Evolutionary conservation across 2,797 vertebrate genomes (phyloP).

Genomic region (Cottoperca gobio): DNA sequence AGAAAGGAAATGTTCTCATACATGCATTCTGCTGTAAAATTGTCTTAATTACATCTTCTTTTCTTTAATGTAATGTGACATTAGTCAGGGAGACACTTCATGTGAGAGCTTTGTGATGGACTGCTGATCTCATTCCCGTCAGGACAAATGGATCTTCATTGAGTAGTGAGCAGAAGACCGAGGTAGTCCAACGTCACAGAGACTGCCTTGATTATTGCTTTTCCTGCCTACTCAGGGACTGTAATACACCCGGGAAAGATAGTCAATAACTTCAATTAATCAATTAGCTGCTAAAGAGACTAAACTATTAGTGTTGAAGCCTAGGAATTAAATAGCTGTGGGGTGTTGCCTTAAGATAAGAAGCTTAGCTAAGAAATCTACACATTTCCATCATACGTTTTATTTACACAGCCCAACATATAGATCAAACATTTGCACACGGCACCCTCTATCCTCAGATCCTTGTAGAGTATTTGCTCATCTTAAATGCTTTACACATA

Average conservation of each 20-base stretch:
- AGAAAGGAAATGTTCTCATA: background rate
- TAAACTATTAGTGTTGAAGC: slow-evolving; percentile 10
- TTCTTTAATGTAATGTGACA: background rate
- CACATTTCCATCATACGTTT: background rate
- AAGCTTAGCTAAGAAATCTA: background rate
- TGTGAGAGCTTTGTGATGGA: background rate
- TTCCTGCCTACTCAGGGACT: slow-evolving; percentile 13
- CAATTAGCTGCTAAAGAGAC: slow-evolving; percentile 38
- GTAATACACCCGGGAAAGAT: slow-evolving; percentile 11
- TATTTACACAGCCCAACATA: background rate
- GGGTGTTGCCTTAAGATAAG: background rate
- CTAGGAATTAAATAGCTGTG: slow-evolving; percentile 7
- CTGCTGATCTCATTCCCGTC: background rate
- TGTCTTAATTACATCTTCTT: no score
- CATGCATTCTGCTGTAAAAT: background rate
- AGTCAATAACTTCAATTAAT: slow-evolving; percentile 48
- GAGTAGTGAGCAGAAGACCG: slow-evolving; percentile 9
- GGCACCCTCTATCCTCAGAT: background rate
- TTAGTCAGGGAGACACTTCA: background rate
- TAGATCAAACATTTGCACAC: background rate
- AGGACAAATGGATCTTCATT: background rate
- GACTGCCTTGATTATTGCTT: slow-evolving; percentile 36
- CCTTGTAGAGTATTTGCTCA: background rate
- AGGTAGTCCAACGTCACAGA: slow-evolving; percentile 6
- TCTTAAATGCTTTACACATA: background rate